These are phyloP conservation scores for Globodera ellingtonae DNA, from an alignment of 1,140 invertebrate genomes.

Conservation along the genomic window DNA sequence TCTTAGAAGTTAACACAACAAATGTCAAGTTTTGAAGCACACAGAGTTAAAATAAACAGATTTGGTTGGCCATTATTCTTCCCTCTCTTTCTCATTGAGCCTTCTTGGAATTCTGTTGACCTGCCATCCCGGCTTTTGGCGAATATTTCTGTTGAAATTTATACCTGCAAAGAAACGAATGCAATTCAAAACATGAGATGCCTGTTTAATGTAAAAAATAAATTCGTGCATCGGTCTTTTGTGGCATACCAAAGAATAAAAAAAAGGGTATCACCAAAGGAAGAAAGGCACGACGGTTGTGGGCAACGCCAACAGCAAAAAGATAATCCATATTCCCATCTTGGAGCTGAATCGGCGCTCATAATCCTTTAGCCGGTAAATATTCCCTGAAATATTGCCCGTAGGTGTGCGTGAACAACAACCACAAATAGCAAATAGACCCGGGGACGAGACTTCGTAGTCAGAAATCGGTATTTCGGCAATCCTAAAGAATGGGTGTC, in stretches of 20 bases:
- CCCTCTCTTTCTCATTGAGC: neutral
- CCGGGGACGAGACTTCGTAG: no score
- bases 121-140: neutral
- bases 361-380: slow-evolving; percentile 91
- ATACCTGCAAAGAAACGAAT: neutral
- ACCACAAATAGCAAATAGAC: no score
- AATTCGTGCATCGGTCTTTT: neutral
- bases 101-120: neutral
- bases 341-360: slow-evolving; percentile 95
- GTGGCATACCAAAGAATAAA: neutral
- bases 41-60: no score
- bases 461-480: no score
- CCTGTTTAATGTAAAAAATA: no score
- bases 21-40: neutral
- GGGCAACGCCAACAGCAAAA: slow-evolving; percentile 69
- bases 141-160: slow-evolving; percentile 11
- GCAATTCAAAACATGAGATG: no score
- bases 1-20: slow-evolving; percentile 3
- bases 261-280: slow-evolving; percentile 16
- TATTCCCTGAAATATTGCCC: slow-evolving; percentile 68
- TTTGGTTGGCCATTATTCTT: no score
- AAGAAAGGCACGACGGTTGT: slow-evolving; percentile 28
- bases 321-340: slow-evolving; percentile 94
- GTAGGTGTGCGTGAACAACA: no score
- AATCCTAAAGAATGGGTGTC: no score